Base-by-base conservation (phyloP, 1,140 invertebrate genomes). In the Drosophila insularis region DNA sequence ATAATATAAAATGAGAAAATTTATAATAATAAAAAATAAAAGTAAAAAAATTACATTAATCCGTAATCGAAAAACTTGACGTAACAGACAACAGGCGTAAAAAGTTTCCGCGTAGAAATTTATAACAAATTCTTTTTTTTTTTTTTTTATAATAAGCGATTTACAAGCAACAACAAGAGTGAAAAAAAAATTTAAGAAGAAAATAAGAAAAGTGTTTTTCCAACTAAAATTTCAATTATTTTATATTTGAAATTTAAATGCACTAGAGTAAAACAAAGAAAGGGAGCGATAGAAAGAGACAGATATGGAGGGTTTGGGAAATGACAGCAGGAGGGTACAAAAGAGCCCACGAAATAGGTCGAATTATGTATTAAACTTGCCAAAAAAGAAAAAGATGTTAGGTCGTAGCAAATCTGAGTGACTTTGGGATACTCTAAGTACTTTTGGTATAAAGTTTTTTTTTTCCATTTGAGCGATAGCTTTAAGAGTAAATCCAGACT, bases 221-320 rank as follows among this genome's bases (percentile, higher is more conserved):
- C 78, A 89, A 84, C 80, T 84, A 89, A 89, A 89, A 84, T 89
- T 80, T 89, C 84, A 89, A 89, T 89, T 89, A 89, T 89, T 80
- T 70, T 61, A 68, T 21, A 89, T 89, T 89, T 89, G 77, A 89
- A 89, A 89, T 89, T 89, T 89, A 89, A 89, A 89, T 89, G 70
- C 84, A 78, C 17, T 50, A 50, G 43, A 50, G 8, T 50, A 19
- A 50, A 50, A 50, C 7, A 21, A 19, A 46, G 17, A 46, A 7
- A 4, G 54, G 31, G 56, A 68, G 19, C 63, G 58, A 63, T 39
- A 39, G 61, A 21, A 2, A 27, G 19, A 19, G 39, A 63, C 7
- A 11, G 32, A 43, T 13, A 46, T 2, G 6, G 17, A 8, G 7
- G 32, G 32, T 35, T 35, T 39, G 35, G 61, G 32, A 35, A 37